Evolutionary conservation across 2,888 invertebrate species (phyloP).

Genomic region (Caenorhabditis auriculariae): DNA sequence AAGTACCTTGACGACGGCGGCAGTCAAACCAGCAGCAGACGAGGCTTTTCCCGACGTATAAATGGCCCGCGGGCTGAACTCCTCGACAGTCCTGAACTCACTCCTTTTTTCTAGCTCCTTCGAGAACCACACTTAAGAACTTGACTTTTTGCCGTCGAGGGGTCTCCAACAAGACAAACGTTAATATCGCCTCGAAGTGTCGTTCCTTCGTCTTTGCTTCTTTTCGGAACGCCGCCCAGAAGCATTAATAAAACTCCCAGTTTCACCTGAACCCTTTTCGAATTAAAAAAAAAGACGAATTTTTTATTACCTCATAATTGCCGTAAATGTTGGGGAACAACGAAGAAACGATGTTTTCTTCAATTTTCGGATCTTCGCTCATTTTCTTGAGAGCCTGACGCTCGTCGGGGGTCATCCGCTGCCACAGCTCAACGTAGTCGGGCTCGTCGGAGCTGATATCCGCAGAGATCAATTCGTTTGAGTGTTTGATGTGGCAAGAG

Average conservation of each 20-base stretch:
- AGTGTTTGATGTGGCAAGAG: constrained; percentile 78
- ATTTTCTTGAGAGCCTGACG: constrained; percentile 70
- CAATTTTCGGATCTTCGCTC: constrained; percentile 84
- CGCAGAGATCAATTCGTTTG: constrained; percentile 15
- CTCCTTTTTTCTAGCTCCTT: too few species aligned
- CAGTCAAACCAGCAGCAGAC: constrained; percentile 94
- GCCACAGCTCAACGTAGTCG: constrained; percentile 70
- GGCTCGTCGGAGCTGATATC: constrained; percentile 74
- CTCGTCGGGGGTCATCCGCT: constrained; percentile 72
- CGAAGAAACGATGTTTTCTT: constrained; percentile 84
- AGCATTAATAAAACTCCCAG: constrained; percentile 83
- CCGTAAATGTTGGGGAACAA: constrained; percentile 93
- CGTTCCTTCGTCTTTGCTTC: constrained; percentile 75
- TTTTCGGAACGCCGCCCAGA: constrained; percentile 94
- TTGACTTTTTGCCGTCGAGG: constrained; percentile 97
- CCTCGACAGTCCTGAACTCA: constrained; percentile 71
- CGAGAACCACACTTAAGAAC: constrained; percentile 75
- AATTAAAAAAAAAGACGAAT: too few species aligned
- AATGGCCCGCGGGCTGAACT: constrained; percentile 91
- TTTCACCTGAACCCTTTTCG: constrained; percentile 72
- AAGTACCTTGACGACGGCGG: constrained; percentile 81
- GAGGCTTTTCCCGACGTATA: constrained; percentile 99
- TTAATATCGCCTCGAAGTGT: constrained; percentile 93
- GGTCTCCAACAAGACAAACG: constrained; percentile 96
- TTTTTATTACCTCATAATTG: constrained; percentile 59